Evolutionary conservation across 2,797 vertebrate genomes (phyloP), one percentile per base, ranked within the genome.

Genomic region (Clamator glandarius): DNA sequence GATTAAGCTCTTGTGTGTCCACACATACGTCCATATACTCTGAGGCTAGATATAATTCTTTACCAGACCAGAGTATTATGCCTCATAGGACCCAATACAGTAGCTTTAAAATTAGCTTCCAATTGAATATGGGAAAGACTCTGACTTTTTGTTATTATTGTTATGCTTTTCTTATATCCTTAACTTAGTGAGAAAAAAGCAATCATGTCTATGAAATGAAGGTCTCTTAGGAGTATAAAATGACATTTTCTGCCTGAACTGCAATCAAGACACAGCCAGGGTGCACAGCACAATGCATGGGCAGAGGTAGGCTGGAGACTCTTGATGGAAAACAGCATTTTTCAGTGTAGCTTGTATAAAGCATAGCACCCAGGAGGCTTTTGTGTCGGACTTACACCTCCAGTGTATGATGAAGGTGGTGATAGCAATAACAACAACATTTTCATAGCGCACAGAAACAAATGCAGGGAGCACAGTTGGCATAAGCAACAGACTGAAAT

Each of bases 21-120:
- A 3, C 50, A 39, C 4, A 4, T 50, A 26, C 10, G 7, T 31
- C 11, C 20, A 15, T 72, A 54, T 6, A 24, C 24, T 77, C 29
- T 23, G 4, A 87, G 61, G 36, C n/a, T 69, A 72, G 62, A 86
- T 94, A 63, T 59, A 57, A 41, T 92, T 93, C 21, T 75, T 88
- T 25, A 62, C 62, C 55, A 39, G 19, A 51, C 29, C 29, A 55
- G 31, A 80, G 41, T 4, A 3, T 42, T 63, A 5, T 25, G 59
- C 18, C 55, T 84, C 4, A 8, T 25, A 63, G 33, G 33, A 42
- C 36, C 18, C 36, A 69, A 66, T 54, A 64, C 1, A 5, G 24
- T 44, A 87, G 73, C 55, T 84, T 82, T 84, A 67, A 84, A 86
- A 93, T 72, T 84, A 55, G 23, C 23, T 1, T 44, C 33, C 84